A percentile compares a stretch with the other conserved stretches of the same genome.
Evolutionary conservation across 1,140 invertebrate genomes (phyloP).

Genomic region (Brachionus asplanchnoidis): DNA sequence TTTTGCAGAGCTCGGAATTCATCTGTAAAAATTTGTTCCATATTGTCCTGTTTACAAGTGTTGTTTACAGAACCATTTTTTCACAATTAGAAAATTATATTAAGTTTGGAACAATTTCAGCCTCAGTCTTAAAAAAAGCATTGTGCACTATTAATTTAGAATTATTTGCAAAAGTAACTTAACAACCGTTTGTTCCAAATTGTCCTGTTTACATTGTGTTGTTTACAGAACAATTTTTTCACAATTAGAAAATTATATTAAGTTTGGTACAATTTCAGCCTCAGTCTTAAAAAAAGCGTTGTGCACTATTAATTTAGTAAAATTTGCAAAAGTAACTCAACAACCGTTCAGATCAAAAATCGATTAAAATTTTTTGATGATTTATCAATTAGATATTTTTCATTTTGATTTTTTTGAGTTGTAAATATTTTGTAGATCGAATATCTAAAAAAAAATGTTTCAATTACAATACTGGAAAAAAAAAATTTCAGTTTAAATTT

Average conservation of each 20-base stretch:
- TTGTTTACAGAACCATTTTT: background rate
- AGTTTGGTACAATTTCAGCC: background rate
- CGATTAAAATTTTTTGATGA: background rate
- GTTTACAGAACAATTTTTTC: background rate
- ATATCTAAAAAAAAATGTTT: background rate
- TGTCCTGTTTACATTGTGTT: no score
- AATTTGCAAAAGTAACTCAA: background rate
- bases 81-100: background rate
- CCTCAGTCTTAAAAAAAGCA: background rate
- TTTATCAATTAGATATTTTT: background rate
- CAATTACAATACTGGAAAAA: background rate
- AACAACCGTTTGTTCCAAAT: background rate
- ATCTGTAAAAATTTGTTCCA: background rate
- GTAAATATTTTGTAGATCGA: background rate
- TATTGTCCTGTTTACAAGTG: background rate
- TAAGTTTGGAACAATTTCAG: background rate
- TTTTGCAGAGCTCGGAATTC: background rate
- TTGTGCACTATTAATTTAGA: background rate
- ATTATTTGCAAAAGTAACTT: background rate
- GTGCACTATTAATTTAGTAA: background rate
- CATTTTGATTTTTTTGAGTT: background rate
- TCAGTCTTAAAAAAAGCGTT: background rate
- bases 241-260: background rate
- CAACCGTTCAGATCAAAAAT: background rate
- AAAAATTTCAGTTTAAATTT: background rate